Evolutionary conservation across 2,888 invertebrate genomes (phyloP), one percentile per base, ranked within the genome.

Genomic region (Hirudinaria manillensis): DNA sequence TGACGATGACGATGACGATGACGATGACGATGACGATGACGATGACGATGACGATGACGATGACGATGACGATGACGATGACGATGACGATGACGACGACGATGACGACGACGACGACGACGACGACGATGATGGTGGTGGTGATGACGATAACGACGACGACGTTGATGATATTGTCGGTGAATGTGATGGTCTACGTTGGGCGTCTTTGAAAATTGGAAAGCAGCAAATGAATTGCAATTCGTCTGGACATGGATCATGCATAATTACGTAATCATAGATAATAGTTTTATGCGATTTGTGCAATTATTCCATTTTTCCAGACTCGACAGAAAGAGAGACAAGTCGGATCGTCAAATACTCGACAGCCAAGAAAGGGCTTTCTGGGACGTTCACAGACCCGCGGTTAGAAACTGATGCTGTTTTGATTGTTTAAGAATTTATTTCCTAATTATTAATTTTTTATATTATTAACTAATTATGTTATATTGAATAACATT

Each of bases 371-470:
- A 99, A 85, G 99, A 99, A 86, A 87, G 98, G 80, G 99, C 99
- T 0, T 99, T 99, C 86, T 99, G 99, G 99, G 99, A 99, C 87
- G 96, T 99, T 0, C 98, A 99, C 85, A 89, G 99, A 82, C 99
- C 99, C 16, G 95, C 97, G 91, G 93, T 94, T 85, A 87, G 51
- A 72, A 55, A 19, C 16, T 56, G 4, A 72, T 21, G 19, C 19
- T 29, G 24, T 68, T n/a, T n/a, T n/a, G n/a, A n/a, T n/a, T n/a
- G n/a, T n/a, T n/a, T n/a, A n/a, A n/a, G n/a, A n/a, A 36, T 36
- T 29, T 68, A 6, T 21, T 10, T 36, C 29, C 16, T 34, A 16
- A 21, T 16, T 16, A 32, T 32, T 27, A 3, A 68, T 27, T 68
- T n/a, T 21, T 55, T 19, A 16, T 55, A 19, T 21, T 55, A 21